Percentiles rank a stretch among this genome's conserved stretches.
Conservation (phyloP, 2,113 vertebrate genomes). For the Cynocephalus volans region DNA sequence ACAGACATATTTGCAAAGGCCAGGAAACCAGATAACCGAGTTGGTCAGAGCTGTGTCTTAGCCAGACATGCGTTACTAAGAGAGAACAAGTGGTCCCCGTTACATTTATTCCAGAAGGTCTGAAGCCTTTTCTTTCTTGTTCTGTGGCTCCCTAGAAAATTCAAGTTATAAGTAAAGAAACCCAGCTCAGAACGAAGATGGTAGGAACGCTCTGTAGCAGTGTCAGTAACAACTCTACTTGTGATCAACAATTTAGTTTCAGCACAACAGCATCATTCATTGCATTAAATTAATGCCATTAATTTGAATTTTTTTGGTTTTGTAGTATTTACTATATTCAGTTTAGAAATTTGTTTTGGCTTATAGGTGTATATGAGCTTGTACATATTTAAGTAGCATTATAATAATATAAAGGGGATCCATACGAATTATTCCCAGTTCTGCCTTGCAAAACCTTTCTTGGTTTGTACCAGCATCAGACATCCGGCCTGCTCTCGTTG, state of each 20-base stretch:
- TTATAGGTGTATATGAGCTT: background rate
- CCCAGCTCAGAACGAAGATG: background rate
- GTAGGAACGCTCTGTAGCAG: background rate
- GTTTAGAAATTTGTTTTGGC: conserved; percentile 26
- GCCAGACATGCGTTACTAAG: background rate
- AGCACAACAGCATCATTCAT: background rate
- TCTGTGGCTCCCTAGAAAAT: background rate
- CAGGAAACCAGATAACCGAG: background rate
- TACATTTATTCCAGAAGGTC: background rate
- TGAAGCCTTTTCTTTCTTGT: background rate
- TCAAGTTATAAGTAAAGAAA: background rate
- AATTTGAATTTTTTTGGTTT: conserved; percentile 43
- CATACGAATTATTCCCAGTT: background rate
- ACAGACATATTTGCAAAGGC: background rate
- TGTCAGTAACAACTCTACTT: background rate
- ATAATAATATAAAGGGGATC: conserved; percentile 21
- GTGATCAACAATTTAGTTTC: background rate
- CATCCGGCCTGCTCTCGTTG: background rate
- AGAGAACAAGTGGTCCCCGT: background rate
- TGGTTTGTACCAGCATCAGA: background rate
- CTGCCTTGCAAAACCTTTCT: conserved; percentile 20
- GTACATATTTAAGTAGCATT: conserved; percentile 30
- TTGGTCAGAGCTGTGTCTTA: background rate
- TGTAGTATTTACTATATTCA: conserved; percentile 44
- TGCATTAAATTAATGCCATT: background rate